Evolutionary conservation across 2,797 vertebrate species (phyloP), one percentile per base, ranked within the genome.

Genomic region (Aulostomus chinensis): DNA sequence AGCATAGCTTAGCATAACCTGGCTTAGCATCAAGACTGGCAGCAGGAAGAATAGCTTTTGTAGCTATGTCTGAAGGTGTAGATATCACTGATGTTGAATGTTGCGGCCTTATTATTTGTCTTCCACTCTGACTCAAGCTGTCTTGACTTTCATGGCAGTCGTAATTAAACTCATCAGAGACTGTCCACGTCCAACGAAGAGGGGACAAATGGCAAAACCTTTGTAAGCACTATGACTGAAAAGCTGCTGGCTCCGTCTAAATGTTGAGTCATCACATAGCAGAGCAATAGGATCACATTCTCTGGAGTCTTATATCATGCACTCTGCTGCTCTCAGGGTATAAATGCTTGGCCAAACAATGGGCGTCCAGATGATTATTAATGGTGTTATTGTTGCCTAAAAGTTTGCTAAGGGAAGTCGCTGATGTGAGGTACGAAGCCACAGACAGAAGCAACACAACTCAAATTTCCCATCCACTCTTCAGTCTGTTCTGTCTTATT

Each of bases 231-330:
- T n/a, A n/a, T n/a, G n/a, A n/a, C n/a, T n/a, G n/a, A n/a, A n/a
- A n/a, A n/a, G n/a, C n/a, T n/a, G n/a, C n/a, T n/a, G 8, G 8
- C 22, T 28, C 36, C 34, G 38, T 58, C 52, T 0, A 9, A 60
- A 39, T 35, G 57, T 57, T 53, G 66, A 76, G 65, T 79, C 60
- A 63, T 21, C 55, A 33, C 57, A 71, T 75, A 76, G 42, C 68
- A 59, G 47, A 75, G 72, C 59, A 31, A 21, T 49, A 39, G 65
- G 39, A 57, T 73, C 74, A 77, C 60, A 31, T 54, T 61, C 42
- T 68, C 54, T 25, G 28, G 32, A 40, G 51, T 50, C 47, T 35
- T 39, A 39, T 43, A 58, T 35, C 40, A 72, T 46, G 30, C 53
- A 57, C 60, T 58, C 25, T 38, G 58, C 43, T 48, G 40, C 64